These are phyloP conservation scores for Caenorhabditis wallacei DNA, from an alignment of 2,888 invertebrate species.

Conservation along the genomic window DNA sequence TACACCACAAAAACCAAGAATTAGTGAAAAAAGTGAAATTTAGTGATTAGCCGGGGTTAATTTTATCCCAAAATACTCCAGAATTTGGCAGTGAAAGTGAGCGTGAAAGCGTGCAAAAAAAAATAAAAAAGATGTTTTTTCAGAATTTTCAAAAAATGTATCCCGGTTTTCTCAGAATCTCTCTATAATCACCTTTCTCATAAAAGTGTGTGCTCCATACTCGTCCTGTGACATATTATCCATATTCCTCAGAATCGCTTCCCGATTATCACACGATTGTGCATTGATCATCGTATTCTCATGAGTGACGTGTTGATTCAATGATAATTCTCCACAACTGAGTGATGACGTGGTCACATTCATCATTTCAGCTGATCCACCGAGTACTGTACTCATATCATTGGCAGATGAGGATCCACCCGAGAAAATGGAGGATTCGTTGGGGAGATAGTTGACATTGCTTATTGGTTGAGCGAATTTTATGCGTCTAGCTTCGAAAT, in stretches of 20 bases:
- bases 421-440: constrained; percentile 59
- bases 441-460: constrained; percentile 62
- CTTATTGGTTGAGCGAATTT: constrained; percentile 70
- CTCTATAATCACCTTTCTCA: constrained; percentile 66
- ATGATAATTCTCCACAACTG: constrained; percentile 45
- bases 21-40: background rate
- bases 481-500: constrained; percentile 61
- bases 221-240: constrained; percentile 35
- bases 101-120: background rate
- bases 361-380: constrained; percentile 62
- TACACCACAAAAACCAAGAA: constrained; percentile 39
- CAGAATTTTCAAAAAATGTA: too few relatives aligned
- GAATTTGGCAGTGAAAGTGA: background rate
- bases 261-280: constrained; percentile 62
- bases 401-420: constrained; percentile 50
- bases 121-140: too few relatives aligned
- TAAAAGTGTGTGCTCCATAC: constrained; percentile 71
- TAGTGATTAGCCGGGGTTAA: too few relatives aligned
- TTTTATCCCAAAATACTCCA: too few relatives aligned
- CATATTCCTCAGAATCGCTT: constrained; percentile 50
- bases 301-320: constrained; percentile 57
- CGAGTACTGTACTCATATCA: constrained; percentile 60
- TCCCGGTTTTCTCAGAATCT: too few relatives aligned
- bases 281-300: constrained; percentile 63
- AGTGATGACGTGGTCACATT: constrained; percentile 62